Base-by-base conservation (phyloP, 2,113 vertebrate genomes). In the Callipepla californica region DNA sequence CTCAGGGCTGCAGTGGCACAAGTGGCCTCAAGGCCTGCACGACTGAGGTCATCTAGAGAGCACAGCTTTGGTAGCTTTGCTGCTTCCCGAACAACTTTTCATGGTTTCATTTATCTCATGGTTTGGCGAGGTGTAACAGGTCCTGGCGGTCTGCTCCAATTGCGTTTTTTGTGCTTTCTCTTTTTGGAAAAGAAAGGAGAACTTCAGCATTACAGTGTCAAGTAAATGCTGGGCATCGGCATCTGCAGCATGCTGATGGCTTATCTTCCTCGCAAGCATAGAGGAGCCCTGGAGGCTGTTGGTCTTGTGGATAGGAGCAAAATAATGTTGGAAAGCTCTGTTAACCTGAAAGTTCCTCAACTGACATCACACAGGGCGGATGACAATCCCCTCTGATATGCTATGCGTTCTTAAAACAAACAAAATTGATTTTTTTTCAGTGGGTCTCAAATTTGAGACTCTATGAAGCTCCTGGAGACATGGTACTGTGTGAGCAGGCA, bases 21-120 rank as follows among this genome's bases (percentile, higher is more conserved):
- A n/a, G 13, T 4, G 18, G 36, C 45, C 22, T 65, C 0, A 1
- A 45, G 53, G 21, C 6, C 25, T 36, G 10, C 0, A 4, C 20
- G 47, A 16, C 15, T 34, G 32, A 23, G 32, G 26, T 53, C 8
- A 62, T 23, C 22, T 38, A 25, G 23, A 40, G 61, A 28, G 36
- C 36, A 63, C 25, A 26, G 32, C 18, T 79, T 62, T 55, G n/a
- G 12, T 30, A 40, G 50, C n/a, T 82, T 73, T 28, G 40, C 50
- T 61, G 45, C 50, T 61, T 72, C 61, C 12, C 36, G 34, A 19
- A 23, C 17, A 23, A 22, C 25, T 32, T 57, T 5, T 36, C 0
- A 0, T 51, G 6, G 74, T 5, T n/a, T 68, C 22, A 6, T 68
- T 67, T 22, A 18, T 18, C 10, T 19, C 13, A 18, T 47, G 61